Base-by-base conservation (phyloP, 2,888 invertebrate genomes). In the Zeuzera pyrina region DNA sequence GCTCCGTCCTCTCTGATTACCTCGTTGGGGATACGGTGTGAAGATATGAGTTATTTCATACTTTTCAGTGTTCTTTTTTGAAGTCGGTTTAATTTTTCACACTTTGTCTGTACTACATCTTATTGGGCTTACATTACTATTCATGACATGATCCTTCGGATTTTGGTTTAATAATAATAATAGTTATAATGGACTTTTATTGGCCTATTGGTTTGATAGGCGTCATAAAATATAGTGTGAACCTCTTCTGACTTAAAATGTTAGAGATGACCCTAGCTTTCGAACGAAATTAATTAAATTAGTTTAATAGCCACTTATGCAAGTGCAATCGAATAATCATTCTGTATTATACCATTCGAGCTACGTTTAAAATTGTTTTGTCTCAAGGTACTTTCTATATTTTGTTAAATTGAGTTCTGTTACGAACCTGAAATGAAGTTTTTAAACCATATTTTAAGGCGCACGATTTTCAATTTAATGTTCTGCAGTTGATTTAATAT, bases 201-300 rank as follows among this genome's bases (percentile, higher is more conserved):
- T 66, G 63, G 62, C 43, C 47, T 71, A 71, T 71, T 70, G 47
- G 58, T 44, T 60, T 71, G 64, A 74, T 74, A 67, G 66, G 58
- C 57, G 60, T 67, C 65, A 57, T 74, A 73, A 73, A 73, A 70
- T 58, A 49, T 43, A 54, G 54, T 52, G 52, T 42, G 49, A 31
- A 25, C 30, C 23, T 31, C 28, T 15, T 25, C 6, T 30, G 26
- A 28, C 30, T 39, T 36, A 31, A 33, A 36, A 11, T 24, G 39
- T 30, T 34, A 15, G 29, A 31, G 22, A 25, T 19, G 34, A 28
- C 35, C 31, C 31, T 33, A 31, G 31, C 30, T 19, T 33, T 26
- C 33, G 38, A 43, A 45, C 41, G 47, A 34, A 47, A 55, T 55
- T 61, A 57, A 68, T 66, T 66, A 50, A 64, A 66, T 68, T 62